Conservation (phyloP, 2,888 invertebrate species). For the Agrilus cyanescens region DNA sequence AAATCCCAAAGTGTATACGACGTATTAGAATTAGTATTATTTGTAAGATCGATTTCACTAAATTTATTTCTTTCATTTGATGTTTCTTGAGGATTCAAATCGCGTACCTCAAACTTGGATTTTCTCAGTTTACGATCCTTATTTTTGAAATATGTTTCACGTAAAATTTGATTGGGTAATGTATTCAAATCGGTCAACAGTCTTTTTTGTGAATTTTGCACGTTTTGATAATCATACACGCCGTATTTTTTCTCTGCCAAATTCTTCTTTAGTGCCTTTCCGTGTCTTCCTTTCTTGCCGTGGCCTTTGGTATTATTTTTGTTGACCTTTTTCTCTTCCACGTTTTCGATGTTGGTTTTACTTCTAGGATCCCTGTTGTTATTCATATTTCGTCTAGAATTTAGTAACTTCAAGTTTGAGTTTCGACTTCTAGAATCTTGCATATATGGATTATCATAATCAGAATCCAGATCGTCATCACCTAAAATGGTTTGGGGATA, state of each 20-base stretch:
- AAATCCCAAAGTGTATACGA: constrained; percentile 41
- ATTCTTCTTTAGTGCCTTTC: constrained; percentile 25
- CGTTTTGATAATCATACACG: constrained; percentile 30
- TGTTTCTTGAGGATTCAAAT: constrained; percentile 28
- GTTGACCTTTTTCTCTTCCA: constrained; percentile 3
- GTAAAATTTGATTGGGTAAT: constrained; percentile 32
- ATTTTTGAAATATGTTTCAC: constrained; percentile 33
- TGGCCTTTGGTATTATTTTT: constrained; percentile 2
- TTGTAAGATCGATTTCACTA: constrained; percentile 23
- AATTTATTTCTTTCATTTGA: constrained; percentile 28
- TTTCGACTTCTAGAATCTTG: constrained; percentile 19
- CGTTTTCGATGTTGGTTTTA: constrained; percentile 15
- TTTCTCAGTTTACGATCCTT: constrained; percentile 29
- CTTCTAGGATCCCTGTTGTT: constrained; percentile 30
- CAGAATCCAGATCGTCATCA: constrained; percentile 18
- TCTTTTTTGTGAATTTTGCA: constrained; percentile 28
- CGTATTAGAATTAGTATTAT: constrained; percentile 21
- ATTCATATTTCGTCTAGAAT: constrained; percentile 15
- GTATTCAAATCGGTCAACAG: constrained; percentile 31
- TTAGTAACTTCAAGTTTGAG: constrained; percentile 11
- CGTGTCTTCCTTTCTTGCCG: constrained; percentile 1
- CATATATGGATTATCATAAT: constrained; percentile 11
- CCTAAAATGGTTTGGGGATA: constrained; percentile 1
- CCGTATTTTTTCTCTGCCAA: constrained; percentile 23
- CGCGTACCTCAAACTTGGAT: constrained; percentile 33